Evolutionary conservation across 2,888 invertebrate species (phyloP), one percentile per base, ranked within the genome.

Genomic region (Hypercompe scribonia): DNA sequence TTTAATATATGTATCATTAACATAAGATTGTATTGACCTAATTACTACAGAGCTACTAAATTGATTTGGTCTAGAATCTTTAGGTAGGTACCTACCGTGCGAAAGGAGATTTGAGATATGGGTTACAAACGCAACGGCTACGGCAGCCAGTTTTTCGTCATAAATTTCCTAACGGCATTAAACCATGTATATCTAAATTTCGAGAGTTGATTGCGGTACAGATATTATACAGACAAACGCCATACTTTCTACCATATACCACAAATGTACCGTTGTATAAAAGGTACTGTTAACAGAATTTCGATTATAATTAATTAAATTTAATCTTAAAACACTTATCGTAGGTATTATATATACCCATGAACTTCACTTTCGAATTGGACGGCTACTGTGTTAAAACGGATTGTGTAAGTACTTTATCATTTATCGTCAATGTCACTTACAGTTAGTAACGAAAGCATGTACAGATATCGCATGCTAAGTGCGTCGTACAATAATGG

Each of bases 201-300:
- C 36, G 8, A 69, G 13, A 33, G 58, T 70, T 67, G 50, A 66
- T 66, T 42, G 31, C 58, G 18, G 31, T 39, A 63, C 65, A 39
- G 18, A 31, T 34, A 50, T 31, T 54, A 65, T 42, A 63, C 70
- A 70, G 74, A 76, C 72, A 74, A 75, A 80, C 65, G 66, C 72
- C 50, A 74, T 78, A 75, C 72, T 72, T 24, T 72, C 58, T 70
- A 67, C 74, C 36, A 70, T 69, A 74, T 67, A 78, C 66, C 74
- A 68, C n/a, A 68, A 79, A 79, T 80, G 72, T 88, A 87, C 89
- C 87, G 90, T 88, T 86, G 76, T 54, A 73, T 77, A 72, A 68
- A 82, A 79, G 76, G 80, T 61, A 31, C 78, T 82, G 81, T 82
- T 80, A 81, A 84, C 80, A 79, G 70, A 74, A 81, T 80, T 78